Conservation (phyloP, 2,888 invertebrate genomes). For the Yponomeuta plumbellus region DNA sequence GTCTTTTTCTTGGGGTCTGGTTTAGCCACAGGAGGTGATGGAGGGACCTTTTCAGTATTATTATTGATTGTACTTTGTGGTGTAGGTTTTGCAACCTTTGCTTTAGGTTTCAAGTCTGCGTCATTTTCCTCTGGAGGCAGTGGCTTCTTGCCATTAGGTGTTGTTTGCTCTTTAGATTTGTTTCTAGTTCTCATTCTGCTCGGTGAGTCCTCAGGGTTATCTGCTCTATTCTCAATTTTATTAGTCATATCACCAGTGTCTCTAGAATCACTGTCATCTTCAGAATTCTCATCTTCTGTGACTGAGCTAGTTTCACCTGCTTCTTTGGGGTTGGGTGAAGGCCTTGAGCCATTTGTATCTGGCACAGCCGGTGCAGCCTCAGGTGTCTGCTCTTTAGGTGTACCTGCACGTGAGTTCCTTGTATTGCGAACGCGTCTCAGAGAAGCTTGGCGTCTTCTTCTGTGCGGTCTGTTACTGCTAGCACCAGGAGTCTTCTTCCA, state of each 20-base stretch:
- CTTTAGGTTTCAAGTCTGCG: constrained; percentile 60
- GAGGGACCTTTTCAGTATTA: constrained; percentile 48
- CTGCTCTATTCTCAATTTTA: constrained; percentile 88
- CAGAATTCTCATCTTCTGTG: constrained; percentile 93
- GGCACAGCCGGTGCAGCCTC: constrained; percentile 73
- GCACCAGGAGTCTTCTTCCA: constrained; percentile 99
- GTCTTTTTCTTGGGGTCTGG: constrained; percentile 50
- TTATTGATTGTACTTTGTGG: constrained; percentile 63
- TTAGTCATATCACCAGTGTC: constrained; percentile 84
- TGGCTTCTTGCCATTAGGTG: constrained; percentile 65
- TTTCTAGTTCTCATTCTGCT: constrained; percentile 93
- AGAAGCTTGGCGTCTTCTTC: constrained; percentile 91
- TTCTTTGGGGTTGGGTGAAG: constrained; percentile 82
- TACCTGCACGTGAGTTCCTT: constrained; percentile 88
- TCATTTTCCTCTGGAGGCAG: constrained; percentile 63
- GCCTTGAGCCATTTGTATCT: constrained; percentile 74
- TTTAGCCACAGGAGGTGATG: constrained; percentile 59
- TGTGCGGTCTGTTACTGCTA: constrained; percentile 95
- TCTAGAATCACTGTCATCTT: constrained; percentile 95
- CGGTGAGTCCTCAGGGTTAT: constrained; percentile 87
- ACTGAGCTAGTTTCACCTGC: constrained; percentile 85
- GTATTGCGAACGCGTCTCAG: constrained; percentile 92
- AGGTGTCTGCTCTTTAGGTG: constrained; percentile 83
- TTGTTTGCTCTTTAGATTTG: constrained; percentile 85
- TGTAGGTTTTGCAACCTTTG: constrained; percentile 50